Percentiles rank a stretch among this genome's conserved stretches.
These are phyloP conservation scores for Electrophaes corylata DNA, from an alignment of 2,888 invertebrate species.

Conservation along the genomic window DNA sequence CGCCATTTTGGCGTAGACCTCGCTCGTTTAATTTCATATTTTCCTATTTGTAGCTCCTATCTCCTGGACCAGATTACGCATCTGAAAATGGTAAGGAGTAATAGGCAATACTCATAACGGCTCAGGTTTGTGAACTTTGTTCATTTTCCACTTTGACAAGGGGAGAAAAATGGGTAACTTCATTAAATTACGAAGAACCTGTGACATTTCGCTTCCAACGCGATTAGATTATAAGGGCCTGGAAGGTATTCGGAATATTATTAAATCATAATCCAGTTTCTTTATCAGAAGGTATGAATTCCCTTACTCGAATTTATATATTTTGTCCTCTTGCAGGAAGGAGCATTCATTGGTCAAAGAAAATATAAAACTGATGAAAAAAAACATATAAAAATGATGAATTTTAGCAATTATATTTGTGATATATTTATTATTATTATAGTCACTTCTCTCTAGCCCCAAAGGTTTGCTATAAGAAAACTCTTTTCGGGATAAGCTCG, in stretches of 20 bases:
- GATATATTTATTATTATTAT: no score
- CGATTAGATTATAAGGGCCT: conserved; percentile 24
- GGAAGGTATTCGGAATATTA: conserved; percentile 18
- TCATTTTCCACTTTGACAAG: conserved; percentile 4
- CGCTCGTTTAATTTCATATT: no score
- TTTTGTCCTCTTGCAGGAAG: neutral
- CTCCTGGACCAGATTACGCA: no score
- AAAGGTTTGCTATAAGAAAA: no score
- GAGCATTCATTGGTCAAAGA: neutral
- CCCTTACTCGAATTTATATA: conserved; percentile 1
- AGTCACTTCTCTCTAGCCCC: no score
- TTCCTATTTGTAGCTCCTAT: no score
- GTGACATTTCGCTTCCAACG: conserved; percentile 17
- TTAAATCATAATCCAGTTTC: conserved; percentile 24
- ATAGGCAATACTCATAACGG: neutral
- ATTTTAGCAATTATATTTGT: no score
- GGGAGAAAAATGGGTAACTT: conserved; percentile 10
- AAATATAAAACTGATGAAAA: neutral
- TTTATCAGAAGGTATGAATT: conserved; percentile 16
- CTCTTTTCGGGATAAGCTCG: no score
- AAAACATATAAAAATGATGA: no score
- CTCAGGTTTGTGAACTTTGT: neutral
- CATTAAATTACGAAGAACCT: conserved; percentile 19
- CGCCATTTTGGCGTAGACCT: no score
- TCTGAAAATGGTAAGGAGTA: no score